Base-by-base conservation (phyloP, 1,140 invertebrate genomes). In the Brachionus angularis region DNA sequence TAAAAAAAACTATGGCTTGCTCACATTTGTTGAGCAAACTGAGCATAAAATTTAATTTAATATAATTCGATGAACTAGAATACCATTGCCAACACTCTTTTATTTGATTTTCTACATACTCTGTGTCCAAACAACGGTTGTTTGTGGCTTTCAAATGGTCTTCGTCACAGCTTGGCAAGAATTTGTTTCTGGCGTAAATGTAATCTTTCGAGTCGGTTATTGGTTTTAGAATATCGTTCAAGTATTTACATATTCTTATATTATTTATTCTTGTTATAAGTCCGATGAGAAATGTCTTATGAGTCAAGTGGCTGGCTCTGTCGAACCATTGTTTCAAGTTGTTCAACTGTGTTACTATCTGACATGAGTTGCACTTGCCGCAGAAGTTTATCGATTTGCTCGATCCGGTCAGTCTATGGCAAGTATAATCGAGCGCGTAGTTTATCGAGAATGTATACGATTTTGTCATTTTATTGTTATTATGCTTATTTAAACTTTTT, bases 41-140 rank as follows among this genome's bases (percentile, higher is more conserved):
- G 2, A 67, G 31, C 62, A 67, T 67, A n/a, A 67, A 67, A 50
- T 67, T 67, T 29, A 67, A 21, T 27, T 67, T 67, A 23, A 67
- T 47, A 25, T 47, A 67, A 46, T 67, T 46, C 5, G 42, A 33
- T 16, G 62, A 33, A 42, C 14, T 29, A 23, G 42, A 50, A 25
- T 67, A 67, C 62, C 62, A 67, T 18, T 67, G 34, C 42, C 62
- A 50, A 18, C 39, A 47, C 27, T 27, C 42, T 25, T 67, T 50
- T 47, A 67, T 50, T 47, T 67, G 42, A 3, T 67, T 67, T 10
- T 31, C 23, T 1, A 67, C 27, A 47, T 67, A 67, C 7, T 67
- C 62, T 16, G 34, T 46, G 23, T 67, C 47, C 8, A 67, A n/a
- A 29, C 62, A 67, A 1, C 62, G 62, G 27, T 67, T 67, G 47